These are phyloP conservation scores for Dryomyza anilis DNA, from an alignment of 2,888 invertebrate species.

Conservation along the genomic window DNA sequence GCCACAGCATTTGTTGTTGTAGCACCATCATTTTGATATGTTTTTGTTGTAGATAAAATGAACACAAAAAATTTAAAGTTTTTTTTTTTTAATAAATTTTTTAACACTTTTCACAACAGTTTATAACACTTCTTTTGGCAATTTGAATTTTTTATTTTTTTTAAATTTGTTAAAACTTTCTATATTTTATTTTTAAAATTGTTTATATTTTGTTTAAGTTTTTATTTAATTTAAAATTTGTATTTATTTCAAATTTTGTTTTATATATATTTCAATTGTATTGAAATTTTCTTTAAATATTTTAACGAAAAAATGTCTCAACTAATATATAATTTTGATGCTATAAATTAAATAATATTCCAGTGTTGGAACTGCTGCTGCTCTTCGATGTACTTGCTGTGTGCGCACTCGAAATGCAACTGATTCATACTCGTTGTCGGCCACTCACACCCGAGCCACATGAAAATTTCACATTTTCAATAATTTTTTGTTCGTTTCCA, in stretches of 20 bases:
- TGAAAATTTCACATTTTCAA: too few relatives aligned
- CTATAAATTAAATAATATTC: background rate
- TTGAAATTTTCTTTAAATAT: background rate
- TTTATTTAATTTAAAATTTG: too few relatives aligned
- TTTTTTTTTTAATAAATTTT: background rate
- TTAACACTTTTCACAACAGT: background rate
- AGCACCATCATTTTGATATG: slow-evolving; percentile 47
- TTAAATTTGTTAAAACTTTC: background rate
- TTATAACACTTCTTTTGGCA: background rate
- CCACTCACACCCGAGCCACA: slow-evolving; percentile 13
- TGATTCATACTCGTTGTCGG: slow-evolving; percentile 40
- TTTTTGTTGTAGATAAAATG: too few relatives aligned
- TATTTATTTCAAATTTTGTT: background rate
- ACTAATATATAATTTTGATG: too few relatives aligned
- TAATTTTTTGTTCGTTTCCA: too few relatives aligned
- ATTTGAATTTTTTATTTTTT: background rate
- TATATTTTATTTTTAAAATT: background rate
- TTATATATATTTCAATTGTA: background rate
- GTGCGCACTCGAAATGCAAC: slow-evolving; percentile 49
- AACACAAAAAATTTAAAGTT: slow-evolving; percentile 5
- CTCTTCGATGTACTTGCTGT: slow-evolving; percentile 43
- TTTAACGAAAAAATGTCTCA: background rate
- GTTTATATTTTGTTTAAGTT: too few relatives aligned
- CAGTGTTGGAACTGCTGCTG: background rate
- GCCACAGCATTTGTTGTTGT: slow-evolving; percentile 54